phyloP scores from a whole-genome alignment of 2,888 invertebrate genomes.

The Hyles lineata region DNA sequence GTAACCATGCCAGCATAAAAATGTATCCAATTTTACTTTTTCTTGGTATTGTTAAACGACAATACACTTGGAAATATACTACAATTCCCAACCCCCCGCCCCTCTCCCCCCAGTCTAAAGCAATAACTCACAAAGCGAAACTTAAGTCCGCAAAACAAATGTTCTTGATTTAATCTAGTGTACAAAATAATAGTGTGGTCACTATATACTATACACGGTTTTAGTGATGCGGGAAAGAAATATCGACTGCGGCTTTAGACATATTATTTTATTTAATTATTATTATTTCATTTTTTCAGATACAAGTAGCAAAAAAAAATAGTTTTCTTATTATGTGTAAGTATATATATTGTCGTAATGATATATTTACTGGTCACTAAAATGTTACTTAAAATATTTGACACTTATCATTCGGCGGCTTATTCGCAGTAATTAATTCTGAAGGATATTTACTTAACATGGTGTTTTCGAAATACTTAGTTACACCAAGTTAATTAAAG shows the following conservation, averaged over 20 bases:
- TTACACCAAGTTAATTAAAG: too few species aligned
- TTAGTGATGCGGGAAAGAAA: neutral
- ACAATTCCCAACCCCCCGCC: neutral
- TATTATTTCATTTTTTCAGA: too few species aligned
- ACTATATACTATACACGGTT: neutral
- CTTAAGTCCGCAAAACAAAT: constrained; percentile 16
- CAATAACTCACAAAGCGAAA: constrained; percentile 21
- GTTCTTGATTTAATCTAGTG: constrained; percentile 19
- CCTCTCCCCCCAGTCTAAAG: neutral
- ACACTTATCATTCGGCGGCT: too few species aligned
- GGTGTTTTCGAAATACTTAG: too few species aligned
- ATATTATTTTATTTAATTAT: too few species aligned
- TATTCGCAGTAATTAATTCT: too few species aligned
- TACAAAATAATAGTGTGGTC: constrained; percentile 13
- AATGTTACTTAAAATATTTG: neutral
- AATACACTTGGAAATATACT: neutral
- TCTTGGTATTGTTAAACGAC: neutral
- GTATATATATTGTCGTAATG: too few species aligned
- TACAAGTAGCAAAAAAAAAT: too few species aligned
- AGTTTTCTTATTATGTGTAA: too few species aligned
- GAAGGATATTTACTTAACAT: too few species aligned
- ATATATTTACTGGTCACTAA: too few species aligned
- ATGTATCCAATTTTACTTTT: neutral
- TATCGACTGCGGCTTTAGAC: neutral
- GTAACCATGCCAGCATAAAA: too few species aligned